phyloP scores from a whole-genome alignment of 1,140 invertebrate genomes.

The Bactericera cockerelli region DNA sequence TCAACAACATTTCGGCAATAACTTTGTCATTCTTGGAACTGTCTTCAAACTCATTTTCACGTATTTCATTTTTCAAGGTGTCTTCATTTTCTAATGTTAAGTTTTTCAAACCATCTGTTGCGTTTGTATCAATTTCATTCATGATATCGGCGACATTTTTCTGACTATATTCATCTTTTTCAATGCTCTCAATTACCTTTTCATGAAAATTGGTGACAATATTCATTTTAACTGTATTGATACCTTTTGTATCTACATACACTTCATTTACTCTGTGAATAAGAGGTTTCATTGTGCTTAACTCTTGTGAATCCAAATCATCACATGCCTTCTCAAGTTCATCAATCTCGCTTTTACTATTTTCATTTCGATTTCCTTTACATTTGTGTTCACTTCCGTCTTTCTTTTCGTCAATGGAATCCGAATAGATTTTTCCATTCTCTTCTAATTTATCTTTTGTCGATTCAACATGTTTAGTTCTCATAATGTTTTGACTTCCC shows the following conservation, averaged over 20 bases:
- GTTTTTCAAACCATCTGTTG: too few relatives aligned
- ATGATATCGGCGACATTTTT: constrained; percentile 1
- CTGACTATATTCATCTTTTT: neutral
- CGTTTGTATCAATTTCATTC: neutral
- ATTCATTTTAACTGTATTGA: neutral
- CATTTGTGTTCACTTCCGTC: neutral
- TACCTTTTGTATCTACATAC: neutral
- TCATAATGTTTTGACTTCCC: neutral
- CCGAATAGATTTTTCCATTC: neutral
- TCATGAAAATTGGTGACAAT: neutral
- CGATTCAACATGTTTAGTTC: too few relatives aligned
- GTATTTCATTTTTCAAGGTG: neutral
- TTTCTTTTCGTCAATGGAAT: neutral
- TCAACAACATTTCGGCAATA: neutral
- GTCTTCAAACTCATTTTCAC: neutral
- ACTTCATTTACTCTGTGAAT: neutral
- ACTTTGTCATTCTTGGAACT: neutral
- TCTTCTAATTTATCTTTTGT: too few relatives aligned
- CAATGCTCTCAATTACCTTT: neutral
- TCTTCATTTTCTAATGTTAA: neutral
- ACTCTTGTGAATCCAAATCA: neutral
- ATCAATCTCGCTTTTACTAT: too few relatives aligned
- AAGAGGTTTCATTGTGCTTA: constrained; percentile 3
- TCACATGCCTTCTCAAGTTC: neutral
- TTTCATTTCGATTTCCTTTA: too few relatives aligned